Evolutionary conservation across 1,140 invertebrate genomes (phyloP).

Genomic region (Drosophila persimilis): DNA sequence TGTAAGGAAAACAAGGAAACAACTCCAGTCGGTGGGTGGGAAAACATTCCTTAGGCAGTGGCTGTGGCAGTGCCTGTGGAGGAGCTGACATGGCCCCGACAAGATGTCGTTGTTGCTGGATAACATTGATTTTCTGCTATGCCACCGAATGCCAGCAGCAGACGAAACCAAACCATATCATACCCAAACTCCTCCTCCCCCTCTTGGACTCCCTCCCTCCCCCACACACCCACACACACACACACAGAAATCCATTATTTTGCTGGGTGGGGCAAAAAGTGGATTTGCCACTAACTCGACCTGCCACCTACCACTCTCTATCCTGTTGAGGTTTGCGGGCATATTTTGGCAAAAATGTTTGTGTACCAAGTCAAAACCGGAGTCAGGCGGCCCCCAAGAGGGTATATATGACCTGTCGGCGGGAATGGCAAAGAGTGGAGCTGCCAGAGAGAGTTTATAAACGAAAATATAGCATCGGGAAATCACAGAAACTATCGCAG

Average conservation of each 20-base stretch:
- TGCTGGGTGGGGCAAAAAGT: slow-evolving; percentile 55
- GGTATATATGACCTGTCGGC: slow-evolving; percentile 29
- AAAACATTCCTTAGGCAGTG: slow-evolving; percentile 53
- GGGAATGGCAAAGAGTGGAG: slow-evolving; percentile 5
- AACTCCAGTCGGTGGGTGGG: slow-evolving; percentile 27
- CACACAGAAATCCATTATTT: slow-evolving; percentile 57
- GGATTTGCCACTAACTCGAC: slow-evolving; percentile 38
- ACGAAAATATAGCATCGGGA: no score
- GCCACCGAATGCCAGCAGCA: slow-evolving; percentile 69
- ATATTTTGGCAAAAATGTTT: slow-evolving; percentile 77
- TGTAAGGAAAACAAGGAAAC: slow-evolving; percentile 30
- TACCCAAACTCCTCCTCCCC: background rate
- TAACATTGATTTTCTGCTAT: slow-evolving; percentile 71
- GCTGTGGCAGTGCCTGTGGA: background rate
- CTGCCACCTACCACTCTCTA: slow-evolving; percentile 7
- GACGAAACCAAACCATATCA: slow-evolving; percentile 23
- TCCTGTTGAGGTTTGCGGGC: slow-evolving; percentile 78
- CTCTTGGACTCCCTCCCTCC: slow-evolving; percentile 8
- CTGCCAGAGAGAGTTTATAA: background rate
- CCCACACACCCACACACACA: slow-evolving; percentile 33
- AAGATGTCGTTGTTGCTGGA: slow-evolving; percentile 50
- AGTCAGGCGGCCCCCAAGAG: background rate
- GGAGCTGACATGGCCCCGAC: slow-evolving; percentile 56
- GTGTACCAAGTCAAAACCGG: slow-evolving; percentile 30
- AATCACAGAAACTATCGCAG: no score